These are phyloP conservation scores for Coryphaenoides rupestris DNA, from an alignment of 2,113 vertebrate genomes.

Conservation along the genomic window DNA sequence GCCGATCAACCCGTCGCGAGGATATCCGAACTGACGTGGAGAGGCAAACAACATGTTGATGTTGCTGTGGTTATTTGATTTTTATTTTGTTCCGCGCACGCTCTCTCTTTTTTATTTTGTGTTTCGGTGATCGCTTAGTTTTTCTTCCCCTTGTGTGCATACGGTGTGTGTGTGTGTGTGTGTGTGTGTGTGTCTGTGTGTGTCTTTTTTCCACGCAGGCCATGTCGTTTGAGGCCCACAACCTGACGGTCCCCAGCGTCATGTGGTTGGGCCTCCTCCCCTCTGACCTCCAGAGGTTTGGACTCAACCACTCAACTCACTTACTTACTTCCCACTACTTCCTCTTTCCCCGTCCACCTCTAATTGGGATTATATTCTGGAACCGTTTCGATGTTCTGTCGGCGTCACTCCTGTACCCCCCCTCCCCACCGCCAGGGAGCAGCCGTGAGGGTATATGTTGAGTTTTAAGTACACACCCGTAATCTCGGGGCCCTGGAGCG, in stretches of 20 bases:
- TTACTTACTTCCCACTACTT: conserved; percentile 61
- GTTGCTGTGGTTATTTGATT: conserved; percentile 22
- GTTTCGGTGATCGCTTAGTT: conserved; percentile 24
- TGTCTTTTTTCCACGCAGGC: conserved; percentile 72
- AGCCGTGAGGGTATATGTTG: conserved; percentile 43
- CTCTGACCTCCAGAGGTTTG: conserved; percentile 92
- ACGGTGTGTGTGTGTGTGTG: neutral
- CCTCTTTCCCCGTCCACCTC: too few species aligned
- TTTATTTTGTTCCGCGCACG: conserved; percentile 21
- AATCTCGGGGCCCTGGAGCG: conserved; percentile 40
- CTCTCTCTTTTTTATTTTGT: conserved; percentile 30
- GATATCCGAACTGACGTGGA: conserved; percentile 36
- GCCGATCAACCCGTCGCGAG: conserved; percentile 27
- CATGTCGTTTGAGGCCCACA: conserved; percentile 95
- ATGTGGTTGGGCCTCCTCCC: conserved; percentile 97
- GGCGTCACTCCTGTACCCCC: conserved; percentile 48
- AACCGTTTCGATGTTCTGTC: conserved; percentile 64
- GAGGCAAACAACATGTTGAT: conserved; percentile 33
- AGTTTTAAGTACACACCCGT: conserved; percentile 63
- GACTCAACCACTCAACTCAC: conserved; percentile 56
- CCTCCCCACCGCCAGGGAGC: conserved; percentile 17
- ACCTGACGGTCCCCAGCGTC: conserved; percentile 88
- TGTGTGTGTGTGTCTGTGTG: conserved; percentile 15
- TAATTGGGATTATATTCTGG: conserved; percentile 69
- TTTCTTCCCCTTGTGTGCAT: neutral